A percentile compares a stretch with the other conserved stretches of the same genome.
phyloP scores from a whole-genome alignment of 2,797 vertebrate species.

The Fundulus diaphanus region DNA sequence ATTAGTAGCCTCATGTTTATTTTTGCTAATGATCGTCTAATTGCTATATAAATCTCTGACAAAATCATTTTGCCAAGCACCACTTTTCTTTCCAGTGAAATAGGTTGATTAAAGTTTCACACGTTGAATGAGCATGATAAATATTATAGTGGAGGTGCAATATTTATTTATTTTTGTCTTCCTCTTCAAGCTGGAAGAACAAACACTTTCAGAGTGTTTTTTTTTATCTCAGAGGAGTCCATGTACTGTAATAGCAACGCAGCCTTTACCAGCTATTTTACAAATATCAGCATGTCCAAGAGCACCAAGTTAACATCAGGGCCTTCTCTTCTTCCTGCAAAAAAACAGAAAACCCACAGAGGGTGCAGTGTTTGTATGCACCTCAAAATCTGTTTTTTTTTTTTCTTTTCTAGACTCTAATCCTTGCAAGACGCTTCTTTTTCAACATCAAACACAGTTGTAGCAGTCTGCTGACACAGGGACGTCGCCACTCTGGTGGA shows the following conservation, averaged over 20 bases:
- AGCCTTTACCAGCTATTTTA: background rate
- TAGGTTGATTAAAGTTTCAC: background rate
- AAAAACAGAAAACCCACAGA: background rate
- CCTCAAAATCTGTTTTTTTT: background rate
- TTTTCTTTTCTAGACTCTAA: background rate
- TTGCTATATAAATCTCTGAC: conserved; percentile 1
- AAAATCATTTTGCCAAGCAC: background rate
- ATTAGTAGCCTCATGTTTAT: background rate
- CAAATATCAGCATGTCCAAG: background rate
- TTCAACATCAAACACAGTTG: background rate
- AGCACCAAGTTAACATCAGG: background rate
- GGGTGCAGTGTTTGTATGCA: background rate
- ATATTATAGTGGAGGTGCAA: background rate
- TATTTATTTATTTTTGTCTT: background rate
- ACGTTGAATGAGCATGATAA: background rate
- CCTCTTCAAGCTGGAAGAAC: background rate
- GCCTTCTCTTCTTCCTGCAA: background rate
- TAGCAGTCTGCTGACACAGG: background rate
- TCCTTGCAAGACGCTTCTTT: background rate
- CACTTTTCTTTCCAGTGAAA: background rate
- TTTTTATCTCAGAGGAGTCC: background rate
- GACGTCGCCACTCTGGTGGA: background rate
- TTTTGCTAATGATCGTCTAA: background rate
- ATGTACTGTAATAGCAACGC: background rate
- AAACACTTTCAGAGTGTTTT: background rate